Evolutionary conservation across 1,140 invertebrate species (phyloP), one percentile per base, ranked within the genome.

Genomic region (Drosophila asahinai): DNA sequence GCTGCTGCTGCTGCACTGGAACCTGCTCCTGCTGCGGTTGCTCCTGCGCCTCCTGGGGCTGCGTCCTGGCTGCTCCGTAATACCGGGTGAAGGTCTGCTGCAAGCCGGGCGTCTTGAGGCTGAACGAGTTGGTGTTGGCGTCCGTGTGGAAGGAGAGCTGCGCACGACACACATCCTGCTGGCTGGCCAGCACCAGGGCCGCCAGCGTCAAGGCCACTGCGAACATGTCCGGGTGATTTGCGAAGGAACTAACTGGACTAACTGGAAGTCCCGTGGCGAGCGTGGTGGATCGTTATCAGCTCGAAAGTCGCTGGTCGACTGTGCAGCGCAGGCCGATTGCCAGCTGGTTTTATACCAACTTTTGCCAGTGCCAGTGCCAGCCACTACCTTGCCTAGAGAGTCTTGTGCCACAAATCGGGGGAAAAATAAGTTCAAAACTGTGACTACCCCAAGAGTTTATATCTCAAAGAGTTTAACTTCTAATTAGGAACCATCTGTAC

Each of bases 21-120:
- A 30, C 14, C 48, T 42, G 63, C 15, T 71, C 73, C 60, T 67
- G 33, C 42, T 68, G 51, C 1, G 58, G 30, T 14, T 73, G 68
- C 54, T 72, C 64, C 12, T 64, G 45, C 42, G 75, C 68, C 45
- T 47, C 12, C 72, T 77, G 78, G 22, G 67, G 42, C 38, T 80
- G 72, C 9, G 57, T 17, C 63, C 60, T 89, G 36, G 77, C 58
- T 2, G 71, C 80, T 40, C 92, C 92, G 19, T 81, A 93, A 33
- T 80, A 92, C 7, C 91, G 76, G 2, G 91, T 92, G 36, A 92
- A 93, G 42, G 78, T 92, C 67, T 93, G 92, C 74, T 93, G 92
- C 60, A 90, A 42, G 33, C 65, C 70, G 9, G 92, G 92, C 7
- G 92, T 76, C 58, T 93, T 92, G 15, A 93, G 59, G n/a, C 86